Evolutionary conservation across 2,113 vertebrate species (phyloP).

Genomic region (Myotis davidii): DNA sequence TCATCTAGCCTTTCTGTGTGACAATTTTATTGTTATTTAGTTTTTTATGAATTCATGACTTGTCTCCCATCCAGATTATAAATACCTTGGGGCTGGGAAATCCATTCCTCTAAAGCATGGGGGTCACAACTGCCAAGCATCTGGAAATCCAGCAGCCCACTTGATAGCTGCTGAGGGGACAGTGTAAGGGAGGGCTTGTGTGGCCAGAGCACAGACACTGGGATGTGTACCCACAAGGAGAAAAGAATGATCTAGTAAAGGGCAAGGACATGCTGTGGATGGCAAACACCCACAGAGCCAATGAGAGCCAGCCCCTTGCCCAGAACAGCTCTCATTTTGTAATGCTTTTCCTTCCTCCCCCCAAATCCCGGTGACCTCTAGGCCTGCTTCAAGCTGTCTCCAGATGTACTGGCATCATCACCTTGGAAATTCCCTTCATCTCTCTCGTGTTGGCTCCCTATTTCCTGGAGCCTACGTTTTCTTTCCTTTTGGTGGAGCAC

Average conservation of each 20-base stretch:
- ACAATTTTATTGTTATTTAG: background rate
- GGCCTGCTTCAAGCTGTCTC: background rate
- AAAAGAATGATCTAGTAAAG: background rate
- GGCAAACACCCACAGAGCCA: background rate
- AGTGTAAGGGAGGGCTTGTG: background rate
- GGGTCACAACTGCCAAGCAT: background rate
- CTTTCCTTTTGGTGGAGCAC: background rate
- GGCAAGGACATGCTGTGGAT: background rate
- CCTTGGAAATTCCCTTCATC: background rate
- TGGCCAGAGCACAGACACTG: background rate
- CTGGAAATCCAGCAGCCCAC: background rate
- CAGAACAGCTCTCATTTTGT: background rate
- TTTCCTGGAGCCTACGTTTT: background rate
- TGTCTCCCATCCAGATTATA: background rate
- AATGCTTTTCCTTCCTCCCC: background rate
- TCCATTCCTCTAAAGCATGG: background rate
- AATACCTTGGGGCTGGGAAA: background rate
- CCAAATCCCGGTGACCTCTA: background rate
- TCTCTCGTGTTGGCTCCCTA: background rate
- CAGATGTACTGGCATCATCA: background rate
- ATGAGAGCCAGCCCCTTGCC: background rate
- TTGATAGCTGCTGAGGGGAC: background rate
- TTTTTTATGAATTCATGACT: background rate
- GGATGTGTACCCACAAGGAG: background rate
- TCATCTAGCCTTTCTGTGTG: background rate